phyloP scores from a whole-genome alignment of 2,113 vertebrate species.

The Ceyx cyanopectus region DNA sequence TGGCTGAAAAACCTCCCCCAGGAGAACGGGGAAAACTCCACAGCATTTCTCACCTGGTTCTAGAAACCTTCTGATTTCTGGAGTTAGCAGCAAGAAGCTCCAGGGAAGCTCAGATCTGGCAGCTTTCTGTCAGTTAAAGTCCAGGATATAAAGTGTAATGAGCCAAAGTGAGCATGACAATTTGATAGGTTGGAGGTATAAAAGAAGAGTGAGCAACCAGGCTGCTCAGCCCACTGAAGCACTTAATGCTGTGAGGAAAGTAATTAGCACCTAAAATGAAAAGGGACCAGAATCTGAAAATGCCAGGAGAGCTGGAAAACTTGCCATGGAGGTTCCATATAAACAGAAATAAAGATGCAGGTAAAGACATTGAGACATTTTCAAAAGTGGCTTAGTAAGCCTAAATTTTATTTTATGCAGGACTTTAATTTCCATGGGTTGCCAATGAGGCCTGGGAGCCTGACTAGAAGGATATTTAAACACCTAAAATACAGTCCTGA shows the following conservation, averaged over 20 bases:
- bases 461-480: not conserved
- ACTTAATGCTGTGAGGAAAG: not conserved
- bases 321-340: not conserved
- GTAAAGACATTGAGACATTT: not conserved
- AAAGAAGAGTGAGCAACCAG: not conserved
- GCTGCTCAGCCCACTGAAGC: not conserved
- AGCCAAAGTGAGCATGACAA: not conserved
- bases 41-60: accelerated
- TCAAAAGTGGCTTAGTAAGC: not conserved
- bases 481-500: not conserved
- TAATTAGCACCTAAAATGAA: slow-evolving; percentile 7
- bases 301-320: not conserved
- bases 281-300: not conserved
- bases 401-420: not conserved
- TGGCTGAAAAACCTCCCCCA: not conserved
- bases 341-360: not conserved
- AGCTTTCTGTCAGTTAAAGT: not conserved
- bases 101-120: not conserved
- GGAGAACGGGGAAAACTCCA: accelerated
- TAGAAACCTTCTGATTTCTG: not conserved
- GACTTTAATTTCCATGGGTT: not conserved
- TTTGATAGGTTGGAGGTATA: not conserved
- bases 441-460: not conserved
- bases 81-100: not conserved
- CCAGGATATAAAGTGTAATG: not conserved